These are phyloP conservation scores for Dolichotis patagonum DNA, from an alignment of 2,113 vertebrate genomes.

Conservation along the genomic window DNA sequence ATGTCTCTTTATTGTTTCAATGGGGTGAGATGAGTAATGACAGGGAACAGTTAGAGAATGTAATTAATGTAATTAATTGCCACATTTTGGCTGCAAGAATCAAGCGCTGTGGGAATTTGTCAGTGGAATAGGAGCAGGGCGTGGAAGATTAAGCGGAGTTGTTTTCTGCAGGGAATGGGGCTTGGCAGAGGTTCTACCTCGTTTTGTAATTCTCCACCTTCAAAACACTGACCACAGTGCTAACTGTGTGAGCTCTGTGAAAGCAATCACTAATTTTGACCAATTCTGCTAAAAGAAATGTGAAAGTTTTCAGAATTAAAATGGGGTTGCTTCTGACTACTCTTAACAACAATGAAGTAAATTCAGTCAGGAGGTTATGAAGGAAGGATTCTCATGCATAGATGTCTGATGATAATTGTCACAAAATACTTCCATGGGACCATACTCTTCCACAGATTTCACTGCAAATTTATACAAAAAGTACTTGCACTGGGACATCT, in stretches of 20 bases:
- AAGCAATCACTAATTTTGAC: neutral
- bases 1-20: neutral
- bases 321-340: neutral
- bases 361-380: neutral
- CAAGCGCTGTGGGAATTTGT: neutral
- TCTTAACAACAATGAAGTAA: neutral
- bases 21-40: neutral
- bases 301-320: neutral
- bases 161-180: neutral
- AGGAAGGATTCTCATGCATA: neutral
- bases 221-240: neutral
- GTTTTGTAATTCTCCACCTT: neutral
- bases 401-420: neutral
- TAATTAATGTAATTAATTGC: neutral
- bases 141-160: neutral
- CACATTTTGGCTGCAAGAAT: neutral
- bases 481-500: neutral
- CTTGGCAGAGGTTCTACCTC: neutral
- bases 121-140: neutral
- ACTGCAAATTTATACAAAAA: neutral
- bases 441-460: neutral
- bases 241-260: neutral
- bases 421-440: neutral
- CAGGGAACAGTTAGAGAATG: neutral
- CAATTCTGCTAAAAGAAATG: neutral